phyloP scores from a whole-genome alignment of 2,797 vertebrate species.

The Myiotriccus ornatus region DNA sequence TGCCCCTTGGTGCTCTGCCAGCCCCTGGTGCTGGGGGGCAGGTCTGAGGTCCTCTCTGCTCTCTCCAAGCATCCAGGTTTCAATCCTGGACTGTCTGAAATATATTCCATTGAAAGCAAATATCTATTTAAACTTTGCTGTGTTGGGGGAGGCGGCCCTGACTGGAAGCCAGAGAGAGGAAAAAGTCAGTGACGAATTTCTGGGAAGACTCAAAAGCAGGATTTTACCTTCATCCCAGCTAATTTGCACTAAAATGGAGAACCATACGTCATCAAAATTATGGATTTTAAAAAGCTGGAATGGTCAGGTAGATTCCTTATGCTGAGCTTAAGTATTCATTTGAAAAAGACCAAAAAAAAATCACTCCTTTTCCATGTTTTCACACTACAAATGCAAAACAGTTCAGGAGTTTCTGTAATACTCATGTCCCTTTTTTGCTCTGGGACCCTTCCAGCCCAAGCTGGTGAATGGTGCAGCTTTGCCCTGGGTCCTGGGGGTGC shows the following conservation, averaged over 20 bases:
- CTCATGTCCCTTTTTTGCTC: neutral
- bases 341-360: neutral
- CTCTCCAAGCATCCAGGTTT: neutral
- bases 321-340: neutral
- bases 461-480: neutral
- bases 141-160: neutral
- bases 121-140: neutral
- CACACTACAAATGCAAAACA: neutral
- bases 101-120: neutral
- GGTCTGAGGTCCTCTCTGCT: neutral
- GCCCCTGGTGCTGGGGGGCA: accelerated
- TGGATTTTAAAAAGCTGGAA: neutral
- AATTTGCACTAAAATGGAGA: neutral
- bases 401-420: neutral
- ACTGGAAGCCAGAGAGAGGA: neutral
- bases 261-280: neutral
- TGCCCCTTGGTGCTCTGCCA: neutral
- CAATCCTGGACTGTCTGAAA: neutral
- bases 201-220: neutral
- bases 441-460: neutral
- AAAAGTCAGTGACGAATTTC: neutral
- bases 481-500: neutral
- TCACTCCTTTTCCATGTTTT: neutral
- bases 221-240: neutral
- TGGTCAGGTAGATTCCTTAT: neutral